Evolutionary conservation across 2,888 invertebrate species (phyloP), one percentile per base, ranked within the genome.

Genomic region (Dichetophora obliterata): DNA sequence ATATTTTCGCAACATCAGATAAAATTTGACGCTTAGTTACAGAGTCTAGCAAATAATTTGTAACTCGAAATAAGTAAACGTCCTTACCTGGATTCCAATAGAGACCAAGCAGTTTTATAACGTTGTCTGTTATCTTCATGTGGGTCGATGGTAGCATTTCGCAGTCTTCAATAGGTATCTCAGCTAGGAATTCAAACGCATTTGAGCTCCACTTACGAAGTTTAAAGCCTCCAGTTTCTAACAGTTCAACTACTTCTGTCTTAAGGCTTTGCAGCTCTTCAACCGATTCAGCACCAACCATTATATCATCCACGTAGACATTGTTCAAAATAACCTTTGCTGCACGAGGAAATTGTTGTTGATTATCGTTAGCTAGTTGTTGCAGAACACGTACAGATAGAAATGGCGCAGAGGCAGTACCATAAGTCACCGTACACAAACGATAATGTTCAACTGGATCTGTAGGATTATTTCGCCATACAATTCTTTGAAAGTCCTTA

Each of bases 301-400:
- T 27, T 0, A 81, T 73, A 22, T 80, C 82, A 43, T 82, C 81
- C 5, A 81, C 80, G 48, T n/a, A n/a, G n/a, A n/a, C n/a, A n/a
- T n/a, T n/a, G n/a, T n/a, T n/a, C n/a, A n/a, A n/a, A n/a, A n/a
- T n/a, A n/a, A n/a, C n/a, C n/a, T n/a, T n/a, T n/a, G n/a, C n/a
- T n/a, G n/a, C n/a, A n/a, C n/a, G n/a, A n/a, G n/a, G n/a, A n/a
- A n/a, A n/a, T n/a, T n/a, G n/a, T n/a, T n/a, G n/a, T n/a, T n/a
- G n/a, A n/a, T n/a, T n/a, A n/a, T n/a, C n/a, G n/a, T n/a, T n/a
- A n/a, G n/a, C n/a, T n/a, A n/a, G n/a, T n/a, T n/a, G n/a, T n/a
- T n/a, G n/a, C n/a, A n/a, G n/a, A n/a, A n/a, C n/a, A n/a, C n/a
- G n/a, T n/a, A n/a, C n/a, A n/a, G n/a, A n/a, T n/a, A n/a, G n/a